phyloP scores from a whole-genome alignment of 37 sponge, comb jelly and placozoan genomes.

The Eunapius fragilis region DNA sequence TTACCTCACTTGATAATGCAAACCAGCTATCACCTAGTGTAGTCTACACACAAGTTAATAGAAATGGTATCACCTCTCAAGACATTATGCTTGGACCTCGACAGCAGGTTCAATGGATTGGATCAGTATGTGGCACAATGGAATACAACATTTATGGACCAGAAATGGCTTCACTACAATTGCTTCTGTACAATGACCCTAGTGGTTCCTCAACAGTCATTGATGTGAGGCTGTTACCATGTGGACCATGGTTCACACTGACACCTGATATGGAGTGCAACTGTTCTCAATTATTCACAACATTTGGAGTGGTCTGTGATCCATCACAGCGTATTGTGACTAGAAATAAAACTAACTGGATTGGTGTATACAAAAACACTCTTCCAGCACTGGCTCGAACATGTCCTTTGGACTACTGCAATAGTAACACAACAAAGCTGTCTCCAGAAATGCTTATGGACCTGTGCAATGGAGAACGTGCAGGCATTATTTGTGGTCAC shows the following conservation, averaged over 20 bases:
- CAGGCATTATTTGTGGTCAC: constrained; percentile 59
- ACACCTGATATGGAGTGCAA: background rate
- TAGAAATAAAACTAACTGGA: constrained; percentile 14
- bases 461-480: constrained; percentile 24
- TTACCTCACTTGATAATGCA: no score
- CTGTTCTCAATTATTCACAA: background rate
- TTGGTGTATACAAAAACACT: background rate
- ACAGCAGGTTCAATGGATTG: no score
- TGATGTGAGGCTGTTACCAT: no score
- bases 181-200: background rate
- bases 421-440: background rate
- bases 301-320: background rate
- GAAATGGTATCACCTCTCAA: no score
- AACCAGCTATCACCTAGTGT: no score
- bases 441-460: background rate
- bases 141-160: constrained; percentile 17
- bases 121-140: background rate
- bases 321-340: constrained; percentile 11
- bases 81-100: no score
- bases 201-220: background rate
- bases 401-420: constrained; percentile 46
- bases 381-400: background rate
- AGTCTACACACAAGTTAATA: no score
- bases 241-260: no score
- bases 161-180: background rate